A percentile compares a stretch with the other conserved stretches of the same genome.
These are phyloP conservation scores for Perizoma affinitatum DNA, from an alignment of 2,888 invertebrate species.

Conservation along the genomic window DNA sequence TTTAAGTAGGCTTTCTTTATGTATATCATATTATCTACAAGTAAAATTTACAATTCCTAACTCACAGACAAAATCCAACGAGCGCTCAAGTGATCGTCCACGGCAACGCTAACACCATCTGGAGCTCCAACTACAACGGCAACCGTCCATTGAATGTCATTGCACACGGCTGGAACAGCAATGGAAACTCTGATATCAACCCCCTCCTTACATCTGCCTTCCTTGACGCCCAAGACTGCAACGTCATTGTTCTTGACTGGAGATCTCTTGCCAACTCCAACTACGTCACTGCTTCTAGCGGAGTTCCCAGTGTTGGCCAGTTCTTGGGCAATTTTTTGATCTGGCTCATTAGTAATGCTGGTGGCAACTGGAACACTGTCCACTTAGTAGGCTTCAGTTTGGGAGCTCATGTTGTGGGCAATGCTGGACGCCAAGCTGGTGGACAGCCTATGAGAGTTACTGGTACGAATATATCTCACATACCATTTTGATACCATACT, in stretches of 20 bases:
- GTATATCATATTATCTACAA: too few species aligned
- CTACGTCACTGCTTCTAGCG: conserved; percentile 57
- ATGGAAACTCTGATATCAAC: conserved; percentile 27
- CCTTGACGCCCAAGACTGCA: conserved; percentile 49
- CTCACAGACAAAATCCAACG: conserved; percentile 54
- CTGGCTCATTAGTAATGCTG: conserved; percentile 63
- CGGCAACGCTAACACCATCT: conserved; percentile 51
- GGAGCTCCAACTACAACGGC: conserved; percentile 23
- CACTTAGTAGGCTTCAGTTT: conserved; percentile 76
- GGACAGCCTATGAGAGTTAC: conserved; percentile 54
- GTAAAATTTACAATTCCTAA: neutral
- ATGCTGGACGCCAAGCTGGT: conserved; percentile 55
- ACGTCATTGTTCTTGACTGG: conserved; percentile 75
- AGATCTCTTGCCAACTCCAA: conserved; percentile 46
- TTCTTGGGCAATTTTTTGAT: conserved; percentile 65
- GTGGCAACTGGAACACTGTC: conserved; percentile 65
- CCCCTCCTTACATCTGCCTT: conserved; percentile 24
- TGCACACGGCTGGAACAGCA: conserved; percentile 33
- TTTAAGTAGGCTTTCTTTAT: too few species aligned
- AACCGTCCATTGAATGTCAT: conserved; percentile 23
- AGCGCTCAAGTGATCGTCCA: conserved; percentile 55
- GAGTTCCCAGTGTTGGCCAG: conserved; percentile 62
- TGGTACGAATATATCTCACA: conserved; percentile 42
- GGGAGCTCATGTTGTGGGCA: conserved; percentile 73
- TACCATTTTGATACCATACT: too few species aligned